phyloP scores from a whole-genome alignment of 37 sponge, comb jelly and placozoan species.

The Corticium candelabrum region DNA sequence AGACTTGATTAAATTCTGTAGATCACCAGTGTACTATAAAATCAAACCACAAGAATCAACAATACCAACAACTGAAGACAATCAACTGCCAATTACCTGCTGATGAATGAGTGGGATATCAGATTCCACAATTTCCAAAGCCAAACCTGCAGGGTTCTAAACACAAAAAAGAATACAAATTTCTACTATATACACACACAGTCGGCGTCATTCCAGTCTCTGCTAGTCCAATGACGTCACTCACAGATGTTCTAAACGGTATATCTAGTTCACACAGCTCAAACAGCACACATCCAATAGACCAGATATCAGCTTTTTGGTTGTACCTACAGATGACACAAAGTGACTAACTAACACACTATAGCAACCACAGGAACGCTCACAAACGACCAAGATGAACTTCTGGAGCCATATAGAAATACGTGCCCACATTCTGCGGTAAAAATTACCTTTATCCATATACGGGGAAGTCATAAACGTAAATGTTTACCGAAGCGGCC shows the following conservation, averaged over 20 bases:
- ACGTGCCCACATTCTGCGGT: constrained; percentile 12
- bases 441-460: no score
- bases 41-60: no score
- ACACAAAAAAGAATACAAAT: no score
- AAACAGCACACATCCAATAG: constrained; percentile 12
- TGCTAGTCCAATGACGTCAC: background rate
- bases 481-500: background rate
- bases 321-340: background rate
- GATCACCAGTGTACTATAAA: no score
- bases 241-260: background rate
- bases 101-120: background rate
- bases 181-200: no score
- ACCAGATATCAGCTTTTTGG: constrained; percentile 7
- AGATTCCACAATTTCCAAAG: background rate
- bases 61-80: no score
- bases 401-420: constrained; percentile 12
- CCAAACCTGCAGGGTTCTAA: background rate
- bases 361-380: background rate
- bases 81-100: no score
- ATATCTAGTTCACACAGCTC: background rate
- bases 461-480: background rate
- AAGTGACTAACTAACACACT: background rate
- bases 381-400: background rate
- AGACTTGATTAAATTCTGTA: no score
- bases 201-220: background rate